Evolutionary conservation across 64 coral and sea anemone species (phyloP).

Genomic region (Orbicella faveolata): DNA sequence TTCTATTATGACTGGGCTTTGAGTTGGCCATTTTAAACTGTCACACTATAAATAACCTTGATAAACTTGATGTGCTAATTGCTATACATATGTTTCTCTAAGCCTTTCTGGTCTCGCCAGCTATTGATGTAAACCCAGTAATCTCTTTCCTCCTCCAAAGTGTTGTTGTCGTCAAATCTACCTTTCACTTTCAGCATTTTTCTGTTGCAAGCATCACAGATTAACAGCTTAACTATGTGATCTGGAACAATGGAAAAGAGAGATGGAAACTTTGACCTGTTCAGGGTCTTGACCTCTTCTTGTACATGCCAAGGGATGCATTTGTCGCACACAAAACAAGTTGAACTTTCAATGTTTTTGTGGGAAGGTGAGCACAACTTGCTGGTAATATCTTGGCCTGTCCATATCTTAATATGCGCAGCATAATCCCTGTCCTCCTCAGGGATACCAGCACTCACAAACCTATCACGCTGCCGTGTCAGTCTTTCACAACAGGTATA

Average conservation of each 20-base stretch:
- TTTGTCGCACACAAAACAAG: constrained; percentile 85
- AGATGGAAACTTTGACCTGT: constrained; percentile 61
- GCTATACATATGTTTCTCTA: constrained; percentile 55
- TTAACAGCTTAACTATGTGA: constrained; percentile 16
- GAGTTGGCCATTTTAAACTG: no score
- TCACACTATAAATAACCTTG: no score
- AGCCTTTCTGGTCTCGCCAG: constrained; percentile 81
- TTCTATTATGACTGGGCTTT: no score
- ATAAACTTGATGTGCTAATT: background rate
- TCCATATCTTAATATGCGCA: constrained; percentile 85
- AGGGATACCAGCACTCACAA: constrained; percentile 55
- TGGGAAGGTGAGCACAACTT: constrained; percentile 8
- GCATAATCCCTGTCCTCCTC: constrained; percentile 69
- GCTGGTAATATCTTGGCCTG: constrained; percentile 26
- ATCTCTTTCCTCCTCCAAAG: constrained; percentile 66
- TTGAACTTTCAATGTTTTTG: constrained; percentile 1
- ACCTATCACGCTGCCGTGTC: constrained; percentile 61
- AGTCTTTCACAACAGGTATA: constrained; percentile 68
- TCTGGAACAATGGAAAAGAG: constrained; percentile 60
- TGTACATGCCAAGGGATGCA: constrained; percentile 32
- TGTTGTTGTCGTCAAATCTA: constrained; percentile 65
- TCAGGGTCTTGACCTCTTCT: constrained; percentile 36
- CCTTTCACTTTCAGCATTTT: constrained; percentile 62
- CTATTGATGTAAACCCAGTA: constrained; percentile 78
- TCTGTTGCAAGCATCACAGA: constrained; percentile 73